phyloP scores from a whole-genome alignment of 2,113 vertebrate genomes.

The Leuciscus idus region DNA sequence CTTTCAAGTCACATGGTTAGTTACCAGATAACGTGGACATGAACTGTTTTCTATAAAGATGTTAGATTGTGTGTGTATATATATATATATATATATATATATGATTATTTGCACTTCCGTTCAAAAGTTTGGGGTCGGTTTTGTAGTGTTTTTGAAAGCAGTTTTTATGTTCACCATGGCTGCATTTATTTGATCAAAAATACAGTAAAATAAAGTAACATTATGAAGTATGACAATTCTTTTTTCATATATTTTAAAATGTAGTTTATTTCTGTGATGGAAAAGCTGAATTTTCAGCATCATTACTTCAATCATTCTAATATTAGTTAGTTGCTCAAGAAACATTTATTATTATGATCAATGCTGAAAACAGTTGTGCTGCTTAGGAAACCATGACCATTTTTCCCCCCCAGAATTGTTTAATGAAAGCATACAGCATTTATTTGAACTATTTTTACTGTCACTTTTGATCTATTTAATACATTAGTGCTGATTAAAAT shows the following conservation, averaged over 20 bases:
- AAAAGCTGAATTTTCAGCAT: background rate
- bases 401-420: background rate
- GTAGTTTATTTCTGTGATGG: background rate
- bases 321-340: background rate
- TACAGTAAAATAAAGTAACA: background rate
- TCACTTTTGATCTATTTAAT: background rate
- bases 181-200: constrained; percentile 8
- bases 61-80: background rate
- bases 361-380: background rate
- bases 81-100: background rate
- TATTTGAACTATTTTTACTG: background rate
- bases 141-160: background rate
- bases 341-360: background rate
- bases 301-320: background rate
- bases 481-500: background rate
- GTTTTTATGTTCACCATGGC: background rate
- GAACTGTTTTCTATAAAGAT: background rate
- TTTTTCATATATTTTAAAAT: background rate
- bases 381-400: background rate
- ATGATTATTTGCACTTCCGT: background rate
- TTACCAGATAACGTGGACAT: background rate
- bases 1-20: background rate
- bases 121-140: background rate
- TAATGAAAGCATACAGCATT: background rate
- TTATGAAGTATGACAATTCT: background rate